Evolutionary conservation across 2,797 vertebrate genomes (phyloP).

Genomic region (Silurus aristotelis): DNA sequence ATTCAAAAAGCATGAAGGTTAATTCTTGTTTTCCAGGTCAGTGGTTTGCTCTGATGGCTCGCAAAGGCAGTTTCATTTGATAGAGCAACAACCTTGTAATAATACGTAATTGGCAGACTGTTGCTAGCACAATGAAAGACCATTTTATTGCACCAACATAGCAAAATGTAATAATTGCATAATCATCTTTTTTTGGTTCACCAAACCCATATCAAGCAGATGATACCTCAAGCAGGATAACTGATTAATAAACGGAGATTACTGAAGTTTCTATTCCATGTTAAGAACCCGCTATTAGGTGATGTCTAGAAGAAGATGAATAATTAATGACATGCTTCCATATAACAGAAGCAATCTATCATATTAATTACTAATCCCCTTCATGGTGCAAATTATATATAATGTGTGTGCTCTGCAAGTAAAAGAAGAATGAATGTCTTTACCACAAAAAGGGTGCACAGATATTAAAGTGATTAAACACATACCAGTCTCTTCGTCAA

Average conservation of each 20-base stretch:
- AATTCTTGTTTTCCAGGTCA: constrained; percentile 52
- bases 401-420: constrained; percentile 21
- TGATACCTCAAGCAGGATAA: background rate
- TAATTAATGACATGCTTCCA: constrained; percentile 26
- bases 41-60: constrained; percentile 26
- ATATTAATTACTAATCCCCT: constrained; percentile 36
- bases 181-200: constrained; percentile 9
- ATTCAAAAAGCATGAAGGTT: constrained; percentile 36
- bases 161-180: constrained; percentile 6
- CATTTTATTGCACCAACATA: background rate
- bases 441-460: constrained; percentile 6
- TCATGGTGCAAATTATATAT: constrained; percentile 26
- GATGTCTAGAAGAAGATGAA: constrained; percentile 17
- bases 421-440: constrained; percentile 14
- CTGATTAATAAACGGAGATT: background rate
- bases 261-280: constrained; percentile 18
- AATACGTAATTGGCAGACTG: constrained; percentile 24
- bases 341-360: constrained; percentile 31
- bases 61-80: constrained; percentile 30
- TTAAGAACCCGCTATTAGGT: background rate
- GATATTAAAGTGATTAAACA: constrained; percentile 36
- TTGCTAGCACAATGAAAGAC: constrained; percentile 4
- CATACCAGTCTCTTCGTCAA: constrained; percentile 96
- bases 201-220: background rate
- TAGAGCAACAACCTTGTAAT: constrained; percentile 43